These are phyloP conservation scores for Enoplosus armatus DNA, from an alignment of 2,797 vertebrate genomes.

Conservation along the genomic window DNA sequence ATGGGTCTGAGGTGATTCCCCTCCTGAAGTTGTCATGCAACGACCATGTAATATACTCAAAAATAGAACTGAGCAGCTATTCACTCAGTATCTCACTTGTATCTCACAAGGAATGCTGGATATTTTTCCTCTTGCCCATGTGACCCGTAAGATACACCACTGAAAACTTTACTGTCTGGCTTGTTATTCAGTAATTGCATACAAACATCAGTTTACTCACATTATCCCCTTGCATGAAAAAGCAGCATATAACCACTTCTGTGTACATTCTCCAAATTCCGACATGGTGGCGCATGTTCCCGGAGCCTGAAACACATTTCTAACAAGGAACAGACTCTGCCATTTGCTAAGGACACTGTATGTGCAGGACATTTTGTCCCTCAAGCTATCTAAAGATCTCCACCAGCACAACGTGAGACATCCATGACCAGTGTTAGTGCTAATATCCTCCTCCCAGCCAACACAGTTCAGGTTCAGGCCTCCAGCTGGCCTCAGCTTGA, in stretches of 20 bases:
- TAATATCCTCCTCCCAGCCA: not conserved
- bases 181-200: conserved; percentile 30
- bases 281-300: conserved; percentile 55
- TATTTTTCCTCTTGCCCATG: conserved; percentile 21
- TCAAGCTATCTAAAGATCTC: conserved; percentile 31
- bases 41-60: conserved; percentile 36
- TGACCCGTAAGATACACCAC: conserved; percentile 11
- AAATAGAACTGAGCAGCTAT: conserved; percentile 43
- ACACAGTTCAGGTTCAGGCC: conserved; percentile 29
- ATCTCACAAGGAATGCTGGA: conserved; percentile 44
- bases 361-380: conserved; percentile 26
- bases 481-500: conserved; percentile 65
- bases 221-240: conserved; percentile 34
- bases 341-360: conserved; percentile 25
- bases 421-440: not conserved
- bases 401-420: conserved; percentile 17
- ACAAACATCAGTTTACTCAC: conserved; percentile 58
- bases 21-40: conserved; percentile 36
- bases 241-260: conserved; percentile 49
- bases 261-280: conserved; percentile 74
- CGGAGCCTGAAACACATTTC: conserved; percentile 43
- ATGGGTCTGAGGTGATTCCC: conserved; percentile 42
- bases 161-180: conserved; percentile 16
- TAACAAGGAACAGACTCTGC: conserved; percentile 62
- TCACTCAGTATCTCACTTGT: conserved; percentile 28